Base-by-base conservation (phyloP, 2,113 vertebrate genomes). In the Propithecus coquereli region DNA sequence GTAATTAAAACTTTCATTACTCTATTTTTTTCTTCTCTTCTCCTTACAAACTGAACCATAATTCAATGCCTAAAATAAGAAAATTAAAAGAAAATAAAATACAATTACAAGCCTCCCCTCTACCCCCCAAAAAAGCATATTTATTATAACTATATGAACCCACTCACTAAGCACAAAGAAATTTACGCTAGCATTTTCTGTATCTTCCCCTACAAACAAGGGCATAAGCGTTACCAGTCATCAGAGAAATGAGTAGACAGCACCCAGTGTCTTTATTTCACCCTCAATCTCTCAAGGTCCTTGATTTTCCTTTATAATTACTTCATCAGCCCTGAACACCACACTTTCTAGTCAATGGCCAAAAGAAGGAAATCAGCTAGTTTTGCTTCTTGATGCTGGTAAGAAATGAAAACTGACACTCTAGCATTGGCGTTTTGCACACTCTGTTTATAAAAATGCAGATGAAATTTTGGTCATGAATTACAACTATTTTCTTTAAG, bases 11-110 rank as follows among this genome's bases (percentile, higher is more conserved):
- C 11, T 71, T 92, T 90, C 10, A 34, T 43, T 77, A 50, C 32
- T 14, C 12, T 77, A 34, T 11, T 57, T 92, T 91, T 66, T 59
- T 17, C 40, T 94, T 94, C 22, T 94, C 61, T 68, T 91, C 45
- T 66, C 83, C 20, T 90, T 85, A 76, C 6, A 82, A 84, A 81
- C 34, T 47, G n/a, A 81, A 81, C n/a, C n/a, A 73, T 59, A 61
- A 85, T 71, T 82, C 32, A 91, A 50, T 83, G 22, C 65, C 30
- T 80, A 95, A 97, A 94, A 47, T 89, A 22, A 93, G 11, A 80
- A 95, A 86, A 88, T 20, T 12, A 0, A 65, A 84, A 71, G 10
- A 85, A 91, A 88, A 87, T 23, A 70, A 93, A 83, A 70, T 52
- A 85, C 1, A 86, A 95, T 66, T 13, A 34, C 20, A 94, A 82